These are phyloP conservation scores for Pheosia gnoma DNA, from an alignment of 2,888 invertebrate species.

Conservation along the genomic window DNA sequence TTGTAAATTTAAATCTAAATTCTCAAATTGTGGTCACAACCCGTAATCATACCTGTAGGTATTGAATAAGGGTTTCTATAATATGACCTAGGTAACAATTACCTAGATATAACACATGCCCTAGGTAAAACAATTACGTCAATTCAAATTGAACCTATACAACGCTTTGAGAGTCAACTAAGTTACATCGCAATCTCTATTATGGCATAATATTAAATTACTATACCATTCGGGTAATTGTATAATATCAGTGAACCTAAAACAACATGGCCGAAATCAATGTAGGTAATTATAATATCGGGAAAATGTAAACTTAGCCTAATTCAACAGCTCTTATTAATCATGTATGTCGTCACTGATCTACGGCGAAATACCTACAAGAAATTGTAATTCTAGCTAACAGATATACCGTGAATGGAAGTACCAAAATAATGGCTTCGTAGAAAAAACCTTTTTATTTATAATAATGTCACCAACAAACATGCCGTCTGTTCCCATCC, in stretches of 20 bases:
- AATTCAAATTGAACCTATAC: neutral
- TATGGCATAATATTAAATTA: slow-evolving; percentile 18
- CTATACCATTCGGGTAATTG: slow-evolving; percentile 12
- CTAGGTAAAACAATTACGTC: too few species aligned
- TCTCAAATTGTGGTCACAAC: too few species aligned
- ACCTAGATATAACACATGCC: too few species aligned
- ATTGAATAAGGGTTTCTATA: too few species aligned
- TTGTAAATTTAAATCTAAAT: too few species aligned
- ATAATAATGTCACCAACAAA: too few species aligned
- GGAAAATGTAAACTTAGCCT: slow-evolving; percentile 10
- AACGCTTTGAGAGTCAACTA: neutral
- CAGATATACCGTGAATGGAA: too few species aligned
- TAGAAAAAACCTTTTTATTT: too few species aligned
- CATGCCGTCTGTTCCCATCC: too few species aligned
- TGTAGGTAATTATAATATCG: slow-evolving; percentile 30
- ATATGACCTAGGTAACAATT: too few species aligned
- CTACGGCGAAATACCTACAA: slow-evolving; percentile 25
- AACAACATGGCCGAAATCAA: slow-evolving; percentile 27
- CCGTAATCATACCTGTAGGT: too few species aligned
- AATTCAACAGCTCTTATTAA: slow-evolving; percentile 21
- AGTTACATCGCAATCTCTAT: slow-evolving; percentile 7
- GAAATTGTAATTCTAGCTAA: slow-evolving; percentile 18
- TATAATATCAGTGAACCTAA: slow-evolving; percentile 19
- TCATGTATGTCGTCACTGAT: slow-evolving; percentile 34
- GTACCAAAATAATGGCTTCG: too few species aligned